These are phyloP conservation scores for Leucophenga montana DNA, from an alignment of 2,888 invertebrate genomes.

Conservation along the genomic window DNA sequence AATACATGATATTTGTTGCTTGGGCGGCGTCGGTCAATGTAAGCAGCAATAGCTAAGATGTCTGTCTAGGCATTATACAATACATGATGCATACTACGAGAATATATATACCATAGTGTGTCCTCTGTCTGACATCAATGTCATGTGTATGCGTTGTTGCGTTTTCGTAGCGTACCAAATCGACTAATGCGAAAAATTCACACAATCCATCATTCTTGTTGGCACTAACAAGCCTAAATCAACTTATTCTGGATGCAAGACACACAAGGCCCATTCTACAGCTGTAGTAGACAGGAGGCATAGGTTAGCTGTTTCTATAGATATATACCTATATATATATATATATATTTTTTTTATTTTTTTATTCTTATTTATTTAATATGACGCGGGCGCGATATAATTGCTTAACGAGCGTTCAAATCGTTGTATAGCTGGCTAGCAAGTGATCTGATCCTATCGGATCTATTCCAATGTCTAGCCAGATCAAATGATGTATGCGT, in stretches of 20 bases:
- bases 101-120: neutral
- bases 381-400: constrained; percentile 51
- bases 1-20: constrained; percentile 23
- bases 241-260: constrained; percentile 40
- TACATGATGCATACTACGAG: no score
- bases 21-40: constrained; percentile 1
- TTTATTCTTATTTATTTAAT: constrained; percentile 19
- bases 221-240: constrained; percentile 71
- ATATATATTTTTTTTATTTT: neutral
- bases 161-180: constrained; percentile 24
- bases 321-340: no score
- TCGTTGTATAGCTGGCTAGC: constrained; percentile 26
- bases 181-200: constrained; percentile 71
- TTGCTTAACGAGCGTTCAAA: constrained; percentile 49
- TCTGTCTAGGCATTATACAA: no score
- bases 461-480: constrained; percentile 3
- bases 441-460: neutral
- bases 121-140: neutral
- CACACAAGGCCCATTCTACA: neutral
- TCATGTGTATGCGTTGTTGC: constrained; percentile 5
- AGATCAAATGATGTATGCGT: constrained; percentile 19
- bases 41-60: neutral
- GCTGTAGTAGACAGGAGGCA: neutral
- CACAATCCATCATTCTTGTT: constrained; percentile 70
- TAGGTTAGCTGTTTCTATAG: neutral